phyloP scores from a whole-genome alignment of 2,797 vertebrate species.

The Cyprinodon diabolis region DNA sequence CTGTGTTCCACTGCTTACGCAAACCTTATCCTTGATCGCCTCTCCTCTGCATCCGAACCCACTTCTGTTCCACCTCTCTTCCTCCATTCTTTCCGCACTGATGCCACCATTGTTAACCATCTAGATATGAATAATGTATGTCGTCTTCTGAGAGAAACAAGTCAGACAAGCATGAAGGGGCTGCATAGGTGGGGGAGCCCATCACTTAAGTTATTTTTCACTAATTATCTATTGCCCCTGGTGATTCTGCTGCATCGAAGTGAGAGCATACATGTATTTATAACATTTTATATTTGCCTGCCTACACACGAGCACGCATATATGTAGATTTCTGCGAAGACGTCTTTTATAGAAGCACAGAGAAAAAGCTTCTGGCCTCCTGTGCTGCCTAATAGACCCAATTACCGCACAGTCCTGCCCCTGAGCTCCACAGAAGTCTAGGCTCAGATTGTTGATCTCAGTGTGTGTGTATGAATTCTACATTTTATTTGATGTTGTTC shows the following conservation, averaged over 20 bases:
- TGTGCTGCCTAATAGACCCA: conserved; percentile 77
- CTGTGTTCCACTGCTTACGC: conserved; percentile 32
- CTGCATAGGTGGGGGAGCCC: conserved; percentile 30
- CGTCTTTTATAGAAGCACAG: conserved; percentile 61
- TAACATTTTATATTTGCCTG: conserved; percentile 16
- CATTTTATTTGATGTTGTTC: conserved; percentile 25
- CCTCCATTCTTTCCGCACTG: conserved; percentile 45
- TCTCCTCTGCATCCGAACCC: conserved; percentile 35
- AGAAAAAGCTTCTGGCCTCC: conserved; percentile 73
- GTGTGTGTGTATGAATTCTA: conserved; percentile 26
- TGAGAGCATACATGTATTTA: conserved; percentile 13
- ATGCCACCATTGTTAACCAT: conserved; percentile 58
- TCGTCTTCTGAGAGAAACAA: conserved; percentile 24
- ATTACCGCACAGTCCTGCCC: conserved; percentile 67
- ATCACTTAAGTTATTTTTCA: conserved; percentile 47
- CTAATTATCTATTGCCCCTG: conserved; percentile 37
- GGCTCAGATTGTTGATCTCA: conserved; percentile 22
- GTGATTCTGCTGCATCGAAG: conserved; percentile 29
- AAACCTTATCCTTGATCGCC: conserved; percentile 46
- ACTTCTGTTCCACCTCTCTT: conserved; percentile 42
- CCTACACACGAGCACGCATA: conserved; percentile 19
- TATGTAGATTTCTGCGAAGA: conserved; percentile 25
- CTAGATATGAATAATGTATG: conserved; percentile 65
- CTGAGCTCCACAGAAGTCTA: conserved; percentile 45
- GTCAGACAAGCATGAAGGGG: conserved; percentile 35